phyloP scores from a whole-genome alignment of 2,113 vertebrate species.

The Brachyhypopomus occidentalis region DNA sequence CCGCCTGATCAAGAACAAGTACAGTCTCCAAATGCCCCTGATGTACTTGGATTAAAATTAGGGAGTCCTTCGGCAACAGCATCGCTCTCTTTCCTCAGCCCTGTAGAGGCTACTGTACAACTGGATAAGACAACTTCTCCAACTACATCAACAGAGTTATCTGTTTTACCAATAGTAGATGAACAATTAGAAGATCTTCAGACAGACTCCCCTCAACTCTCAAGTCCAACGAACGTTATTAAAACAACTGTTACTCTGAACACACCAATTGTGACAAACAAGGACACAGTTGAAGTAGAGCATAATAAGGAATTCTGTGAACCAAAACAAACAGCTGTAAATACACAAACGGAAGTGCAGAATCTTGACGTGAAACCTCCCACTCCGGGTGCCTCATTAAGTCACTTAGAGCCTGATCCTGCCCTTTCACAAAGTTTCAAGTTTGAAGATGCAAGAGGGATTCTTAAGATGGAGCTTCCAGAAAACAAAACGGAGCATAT shows the following conservation, averaged over 20 bases:
- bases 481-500: conserved; percentile 61
- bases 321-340: conserved; percentile 60
- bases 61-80: conserved; percentile 57
- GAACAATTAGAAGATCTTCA: conserved; percentile 63
- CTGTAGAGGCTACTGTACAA: conserved; percentile 65
- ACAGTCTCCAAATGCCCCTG: conserved; percentile 63
- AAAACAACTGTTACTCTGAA: conserved; percentile 57
- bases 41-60: conserved; percentile 59
- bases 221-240: conserved; percentile 65
- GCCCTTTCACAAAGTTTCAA: conserved; percentile 62
- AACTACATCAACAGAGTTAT: conserved; percentile 61
- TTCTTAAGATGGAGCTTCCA: conserved; percentile 67
- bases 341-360: conserved; percentile 64
- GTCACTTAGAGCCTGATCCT: conserved; percentile 64
- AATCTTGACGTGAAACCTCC: conserved; percentile 80
- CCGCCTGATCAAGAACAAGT: conserved; percentile 72
- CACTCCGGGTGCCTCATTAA: conserved; percentile 77
- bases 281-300: conserved; percentile 60
- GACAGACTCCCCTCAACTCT: conserved; percentile 52
- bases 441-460: conserved; percentile 70
- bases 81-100: conserved; percentile 25
- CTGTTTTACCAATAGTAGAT: conserved; percentile 62
- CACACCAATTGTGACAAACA: conserved; percentile 45
- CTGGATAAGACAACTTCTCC: conserved; percentile 70
- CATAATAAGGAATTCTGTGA: conserved; percentile 66